These are phyloP conservation scores for Mactromeris polynyma DNA, from an alignment of 2,888 invertebrate species.

Conservation along the genomic window DNA sequence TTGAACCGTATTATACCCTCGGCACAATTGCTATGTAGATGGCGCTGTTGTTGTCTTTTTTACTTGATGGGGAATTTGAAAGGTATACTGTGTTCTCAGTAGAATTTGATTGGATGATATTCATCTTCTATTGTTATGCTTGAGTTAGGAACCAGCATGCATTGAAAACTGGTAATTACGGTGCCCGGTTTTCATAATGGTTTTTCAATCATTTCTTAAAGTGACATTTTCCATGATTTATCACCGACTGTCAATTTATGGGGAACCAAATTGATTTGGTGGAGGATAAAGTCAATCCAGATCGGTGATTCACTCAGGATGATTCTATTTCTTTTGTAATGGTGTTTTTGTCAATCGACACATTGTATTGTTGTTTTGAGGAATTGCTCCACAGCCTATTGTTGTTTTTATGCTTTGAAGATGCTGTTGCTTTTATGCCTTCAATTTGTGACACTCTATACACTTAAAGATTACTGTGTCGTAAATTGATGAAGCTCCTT, in stretches of 20 bases:
- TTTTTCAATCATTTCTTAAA: conserved; percentile 52
- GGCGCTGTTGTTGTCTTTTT: not conserved
- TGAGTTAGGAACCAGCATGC: conserved; percentile 16
- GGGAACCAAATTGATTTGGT: conserved; percentile 38
- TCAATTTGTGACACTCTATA: not conserved
- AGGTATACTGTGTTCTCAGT: not conserved
- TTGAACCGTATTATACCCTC: conserved; percentile 5
- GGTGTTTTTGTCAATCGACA: not conserved
- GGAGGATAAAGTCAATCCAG: conserved; percentile 11
- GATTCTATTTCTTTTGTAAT: conserved; percentile 13
- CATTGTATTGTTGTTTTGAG: not conserved
- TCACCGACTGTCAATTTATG: conserved; percentile 30
- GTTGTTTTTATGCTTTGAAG: not conserved
- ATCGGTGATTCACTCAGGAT: conserved; percentile 23
- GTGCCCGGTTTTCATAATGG: conserved; percentile 42
- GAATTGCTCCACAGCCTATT: not conserved
- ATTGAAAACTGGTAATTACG: conserved; percentile 35
- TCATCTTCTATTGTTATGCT: conserved; percentile 23
- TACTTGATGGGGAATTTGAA: not conserved
- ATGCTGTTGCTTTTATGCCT: not conserved
- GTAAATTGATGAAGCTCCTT: too few species aligned
- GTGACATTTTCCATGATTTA: conserved; percentile 48
- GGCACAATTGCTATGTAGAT: not conserved
- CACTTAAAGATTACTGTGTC: too few species aligned
- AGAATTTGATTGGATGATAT: conserved; percentile 23